phyloP scores from a whole-genome alignment of 2,888 invertebrate species.

The Disparrhopalites patrizii region DNA sequence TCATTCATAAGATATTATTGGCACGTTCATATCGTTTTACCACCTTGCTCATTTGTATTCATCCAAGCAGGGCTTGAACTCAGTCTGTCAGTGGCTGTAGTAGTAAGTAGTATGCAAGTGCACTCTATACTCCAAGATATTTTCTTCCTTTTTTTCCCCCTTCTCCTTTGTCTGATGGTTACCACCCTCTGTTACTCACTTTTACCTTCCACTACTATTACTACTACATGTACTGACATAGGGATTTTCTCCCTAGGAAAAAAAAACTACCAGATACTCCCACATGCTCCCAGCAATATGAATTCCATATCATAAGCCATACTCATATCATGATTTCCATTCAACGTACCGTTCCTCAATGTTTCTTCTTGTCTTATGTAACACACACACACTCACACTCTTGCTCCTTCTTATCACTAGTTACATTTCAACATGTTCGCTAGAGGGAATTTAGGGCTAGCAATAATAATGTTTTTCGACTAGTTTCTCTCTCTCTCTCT shows the following conservation, averaged over 20 bases:
- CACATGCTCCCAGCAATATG: neutral
- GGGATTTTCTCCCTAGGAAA: no score
- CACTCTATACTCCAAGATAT: neutral
- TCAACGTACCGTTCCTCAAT: neutral
- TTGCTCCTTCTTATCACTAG: neutral
- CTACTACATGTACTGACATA: neutral
- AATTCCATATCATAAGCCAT: neutral
- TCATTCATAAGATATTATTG: slow-evolving; percentile 31
- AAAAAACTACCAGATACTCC: no score
- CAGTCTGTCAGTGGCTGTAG: neutral
- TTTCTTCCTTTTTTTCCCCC: neutral
- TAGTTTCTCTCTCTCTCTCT: neutral
- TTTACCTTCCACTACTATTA: neutral
- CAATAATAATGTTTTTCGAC: slow-evolving; percentile 17
- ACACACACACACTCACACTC: no score
- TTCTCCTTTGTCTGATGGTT: neutral
- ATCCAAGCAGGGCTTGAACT: slow-evolving; percentile 3
- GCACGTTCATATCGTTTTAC: slow-evolving; percentile 27
- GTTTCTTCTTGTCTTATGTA: no score
- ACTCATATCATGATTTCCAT: neutral
- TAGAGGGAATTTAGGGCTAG: slow-evolving; percentile 15
- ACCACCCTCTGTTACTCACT: no score
- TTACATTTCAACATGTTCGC: neutral
- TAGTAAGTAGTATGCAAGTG: neutral
- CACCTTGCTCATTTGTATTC: slow-evolving; percentile 35